Percentiles rank a stretch among this genome's conserved stretches.
Evolutionary conservation across 1,140 invertebrate genomes (phyloP).

Genomic region (Eupeodes corollae): DNA sequence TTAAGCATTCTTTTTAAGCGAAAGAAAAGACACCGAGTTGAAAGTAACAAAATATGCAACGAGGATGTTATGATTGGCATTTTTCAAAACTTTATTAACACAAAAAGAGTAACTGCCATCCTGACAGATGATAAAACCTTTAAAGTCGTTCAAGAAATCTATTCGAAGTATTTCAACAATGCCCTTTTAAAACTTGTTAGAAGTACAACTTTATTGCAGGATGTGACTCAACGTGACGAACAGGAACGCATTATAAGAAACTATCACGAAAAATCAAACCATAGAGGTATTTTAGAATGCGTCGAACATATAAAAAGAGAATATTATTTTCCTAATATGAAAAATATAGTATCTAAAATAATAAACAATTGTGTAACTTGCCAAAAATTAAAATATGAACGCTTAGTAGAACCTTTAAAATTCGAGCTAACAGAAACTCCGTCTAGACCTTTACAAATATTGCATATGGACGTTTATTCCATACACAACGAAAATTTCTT

Average conservation of each 20-base stretch:
- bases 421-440: too few species aligned
- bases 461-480: too few species aligned
- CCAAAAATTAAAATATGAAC: slow-evolving; percentile 29
- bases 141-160: slow-evolving; percentile 3
- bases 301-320: slow-evolving; percentile 22
- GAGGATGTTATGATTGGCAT: slow-evolving; percentile 6
- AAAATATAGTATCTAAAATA: too few species aligned
- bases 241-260: too few species aligned
- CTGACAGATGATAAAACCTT: slow-evolving; percentile 11
- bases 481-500: too few species aligned
- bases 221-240: slow-evolving; percentile 16
- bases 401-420: too few species aligned
- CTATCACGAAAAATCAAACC: slow-evolving; percentile 27
- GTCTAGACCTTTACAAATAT: too few species aligned
- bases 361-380: too few species aligned
- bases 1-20: slow-evolving; percentile 5
- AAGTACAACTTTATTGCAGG: slow-evolving; percentile 13
- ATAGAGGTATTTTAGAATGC: slow-evolving; percentile 30
- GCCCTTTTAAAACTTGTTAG: too few species aligned
- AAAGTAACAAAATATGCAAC: background rate
- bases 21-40: slow-evolving; percentile 8
- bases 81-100: too few species aligned
- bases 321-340: too few species aligned
- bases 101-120: slow-evolving; percentile 7
- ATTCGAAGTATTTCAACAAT: too few species aligned